A percentile compares a stretch with the other conserved stretches of the same genome.
Conservation (phyloP, 2,888 invertebrate genomes). For the Drosophila rubida region DNA sequence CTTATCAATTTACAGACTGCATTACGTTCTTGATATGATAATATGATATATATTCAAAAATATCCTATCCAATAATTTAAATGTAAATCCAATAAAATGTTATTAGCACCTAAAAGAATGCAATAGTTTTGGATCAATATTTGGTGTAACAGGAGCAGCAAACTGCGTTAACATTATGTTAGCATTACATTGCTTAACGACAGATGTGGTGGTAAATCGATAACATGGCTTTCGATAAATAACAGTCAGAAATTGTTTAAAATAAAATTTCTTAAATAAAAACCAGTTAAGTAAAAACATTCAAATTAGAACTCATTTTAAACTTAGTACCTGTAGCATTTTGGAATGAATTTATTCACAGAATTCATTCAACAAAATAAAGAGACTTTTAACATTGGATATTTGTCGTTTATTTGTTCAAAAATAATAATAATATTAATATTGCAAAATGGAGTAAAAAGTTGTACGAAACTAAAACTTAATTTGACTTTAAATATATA, state of each 20-base stretch:
- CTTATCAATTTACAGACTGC: too few relatives aligned
- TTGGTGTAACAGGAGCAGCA: neutral
- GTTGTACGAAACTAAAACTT: conserved; percentile 57
- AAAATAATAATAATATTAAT: conserved; percentile 66
- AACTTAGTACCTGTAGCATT: too few relatives aligned
- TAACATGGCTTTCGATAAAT: neutral
- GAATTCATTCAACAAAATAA: neutral
- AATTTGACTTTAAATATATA: conserved; percentile 58
- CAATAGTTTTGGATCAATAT: neutral
- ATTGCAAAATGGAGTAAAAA: conserved; percentile 70
- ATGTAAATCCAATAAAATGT: neutral
- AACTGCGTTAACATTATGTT: conserved; percentile 28
- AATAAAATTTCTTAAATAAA: neutral
- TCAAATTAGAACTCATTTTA: neutral
- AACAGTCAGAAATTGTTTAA: neutral
- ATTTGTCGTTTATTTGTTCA: conserved; percentile 67
- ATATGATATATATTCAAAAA: too few relatives aligned
- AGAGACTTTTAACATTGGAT: conserved; percentile 17
- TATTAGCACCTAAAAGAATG: conserved; percentile 23
- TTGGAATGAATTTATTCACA: too few relatives aligned
- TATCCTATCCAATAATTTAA: neutral
- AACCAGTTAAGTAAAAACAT: neutral
- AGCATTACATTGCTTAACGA: neutral
- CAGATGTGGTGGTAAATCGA: conserved; percentile 10
- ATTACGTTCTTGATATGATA: too few relatives aligned